phyloP scores from a whole-genome alignment of 2,797 vertebrate genomes.

The Prionace glauca region DNA sequence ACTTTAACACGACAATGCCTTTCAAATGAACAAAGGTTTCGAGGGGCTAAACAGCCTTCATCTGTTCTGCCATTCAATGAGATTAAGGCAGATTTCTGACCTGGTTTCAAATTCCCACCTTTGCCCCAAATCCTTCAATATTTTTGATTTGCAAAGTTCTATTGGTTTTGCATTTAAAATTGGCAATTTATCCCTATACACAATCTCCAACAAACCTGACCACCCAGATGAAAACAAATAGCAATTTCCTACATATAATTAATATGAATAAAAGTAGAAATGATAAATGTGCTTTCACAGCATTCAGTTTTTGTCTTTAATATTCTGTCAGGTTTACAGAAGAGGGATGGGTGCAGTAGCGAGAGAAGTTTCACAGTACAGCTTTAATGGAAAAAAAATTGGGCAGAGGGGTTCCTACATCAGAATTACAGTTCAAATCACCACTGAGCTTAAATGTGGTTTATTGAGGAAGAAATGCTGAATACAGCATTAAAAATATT shows the following conservation, averaged over 20 bases:
- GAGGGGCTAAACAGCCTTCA: no score
- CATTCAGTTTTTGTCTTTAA: no score
- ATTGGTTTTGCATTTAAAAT: neutral
- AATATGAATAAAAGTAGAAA: no score
- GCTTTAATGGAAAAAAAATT: no score
- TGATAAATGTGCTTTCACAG: no score
- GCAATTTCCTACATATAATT: no score
- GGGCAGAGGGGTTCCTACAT: neutral
- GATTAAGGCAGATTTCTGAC: neutral
- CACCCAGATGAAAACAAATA: neutral
- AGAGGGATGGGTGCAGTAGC: no score
- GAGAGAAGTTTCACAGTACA: no score
- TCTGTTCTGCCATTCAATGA: neutral
- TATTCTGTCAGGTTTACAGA: no score
- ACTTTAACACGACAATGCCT: neutral
- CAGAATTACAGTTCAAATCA: neutral
- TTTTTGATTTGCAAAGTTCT: neutral
- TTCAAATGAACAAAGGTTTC: neutral
- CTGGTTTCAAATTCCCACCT: neutral
- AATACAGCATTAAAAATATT: neutral
- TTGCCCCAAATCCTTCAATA: neutral
- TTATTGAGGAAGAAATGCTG: neutral
- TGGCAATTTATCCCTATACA: neutral
- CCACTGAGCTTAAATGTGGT: neutral
- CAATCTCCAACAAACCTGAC: neutral